These are phyloP conservation scores for Thymelicus sylvestris DNA, from an alignment of 2,888 invertebrate species.

Conservation along the genomic window DNA sequence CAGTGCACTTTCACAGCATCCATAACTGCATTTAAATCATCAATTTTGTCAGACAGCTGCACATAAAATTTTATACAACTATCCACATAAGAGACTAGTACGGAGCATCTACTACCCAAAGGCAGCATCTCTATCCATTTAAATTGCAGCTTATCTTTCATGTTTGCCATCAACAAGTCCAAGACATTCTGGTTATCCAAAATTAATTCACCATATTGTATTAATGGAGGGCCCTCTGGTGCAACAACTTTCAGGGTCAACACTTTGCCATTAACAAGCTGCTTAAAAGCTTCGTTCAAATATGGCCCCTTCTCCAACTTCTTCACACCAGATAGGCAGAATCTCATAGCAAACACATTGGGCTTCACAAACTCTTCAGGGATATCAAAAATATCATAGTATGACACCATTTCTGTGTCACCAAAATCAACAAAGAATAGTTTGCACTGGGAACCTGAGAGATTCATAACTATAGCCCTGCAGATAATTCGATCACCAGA, in stretches of 20 bases:
- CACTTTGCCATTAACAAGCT: constrained; percentile 86
- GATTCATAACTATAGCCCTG: constrained; percentile 90
- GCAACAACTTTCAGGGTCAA: constrained; percentile 87
- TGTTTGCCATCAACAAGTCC: constrained; percentile 79
- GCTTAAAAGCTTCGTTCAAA: constrained; percentile 89
- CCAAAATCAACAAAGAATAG: constrained; percentile 93
- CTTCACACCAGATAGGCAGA: constrained; percentile 89
- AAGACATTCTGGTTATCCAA: constrained; percentile 85
- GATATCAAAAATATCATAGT: constrained; percentile 89
- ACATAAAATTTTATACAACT: constrained; percentile 90
- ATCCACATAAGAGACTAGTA: constrained; percentile 87
- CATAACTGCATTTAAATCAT: constrained; percentile 87
- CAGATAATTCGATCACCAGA: constrained; percentile 88
- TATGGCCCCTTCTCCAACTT: constrained; percentile 84
- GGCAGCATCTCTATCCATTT: constrained; percentile 69
- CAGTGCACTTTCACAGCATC: constrained; percentile 86
- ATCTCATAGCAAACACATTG: constrained; percentile 90
- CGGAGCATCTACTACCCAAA: constrained; percentile 70
- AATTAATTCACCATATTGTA: constrained; percentile 90
- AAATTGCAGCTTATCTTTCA: constrained; percentile 73
- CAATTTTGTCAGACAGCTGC: constrained; percentile 86
- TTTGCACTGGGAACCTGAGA: constrained; percentile 89
- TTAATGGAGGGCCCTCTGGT: constrained; percentile 88
- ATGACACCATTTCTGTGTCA: constrained; percentile 89
- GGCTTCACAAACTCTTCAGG: constrained; percentile 89